Evolutionary conservation across 2,888 invertebrate species (phyloP).

Genomic region (Papilio elwesi): DNA sequence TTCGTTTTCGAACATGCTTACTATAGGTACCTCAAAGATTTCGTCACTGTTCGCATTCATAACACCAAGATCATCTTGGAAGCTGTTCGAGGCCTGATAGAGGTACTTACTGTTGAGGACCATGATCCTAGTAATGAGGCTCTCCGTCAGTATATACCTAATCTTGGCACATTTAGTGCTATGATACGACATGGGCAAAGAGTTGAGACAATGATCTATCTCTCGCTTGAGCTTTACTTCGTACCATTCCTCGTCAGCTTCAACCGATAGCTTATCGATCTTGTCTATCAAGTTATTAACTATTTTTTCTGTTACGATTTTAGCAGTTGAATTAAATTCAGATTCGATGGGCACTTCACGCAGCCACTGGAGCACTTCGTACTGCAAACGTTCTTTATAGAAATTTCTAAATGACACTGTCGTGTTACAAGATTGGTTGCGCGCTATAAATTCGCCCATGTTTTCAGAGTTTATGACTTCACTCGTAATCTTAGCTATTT

Average conservation of each 20-base stretch:
- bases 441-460: background rate
- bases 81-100: slow-evolving; percentile 10
- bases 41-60: slow-evolving; percentile 12
- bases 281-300: slow-evolving; percentile 55
- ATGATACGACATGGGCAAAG: slow-evolving; percentile 31
- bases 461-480: slow-evolving; percentile 13
- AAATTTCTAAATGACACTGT: slow-evolving; percentile 41
- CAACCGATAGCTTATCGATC: slow-evolving; percentile 48
- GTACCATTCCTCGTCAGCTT: slow-evolving; percentile 39
- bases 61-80: background rate
- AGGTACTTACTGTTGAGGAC: slow-evolving; percentile 33
- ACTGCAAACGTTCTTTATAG: slow-evolving; percentile 52
- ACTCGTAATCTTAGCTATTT: slow-evolving; percentile 9
- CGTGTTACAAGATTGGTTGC: slow-evolving; percentile 33
- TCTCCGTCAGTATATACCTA: slow-evolving; percentile 28
- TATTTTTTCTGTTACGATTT: slow-evolving; percentile 51
- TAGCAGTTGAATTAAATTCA: slow-evolving; percentile 43
- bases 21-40: slow-evolving; percentile 10
- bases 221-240: slow-evolving; percentile 24
- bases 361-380: slow-evolving; percentile 37
- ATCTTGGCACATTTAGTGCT: slow-evolving; percentile 35
- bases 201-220: slow-evolving; percentile 23
- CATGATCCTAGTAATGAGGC: slow-evolving; percentile 31
- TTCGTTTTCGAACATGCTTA: slow-evolving; percentile 21
- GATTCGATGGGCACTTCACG: slow-evolving; percentile 29